Conservation (phyloP, 2,797 vertebrate species). For the Karalla daura region DNA sequence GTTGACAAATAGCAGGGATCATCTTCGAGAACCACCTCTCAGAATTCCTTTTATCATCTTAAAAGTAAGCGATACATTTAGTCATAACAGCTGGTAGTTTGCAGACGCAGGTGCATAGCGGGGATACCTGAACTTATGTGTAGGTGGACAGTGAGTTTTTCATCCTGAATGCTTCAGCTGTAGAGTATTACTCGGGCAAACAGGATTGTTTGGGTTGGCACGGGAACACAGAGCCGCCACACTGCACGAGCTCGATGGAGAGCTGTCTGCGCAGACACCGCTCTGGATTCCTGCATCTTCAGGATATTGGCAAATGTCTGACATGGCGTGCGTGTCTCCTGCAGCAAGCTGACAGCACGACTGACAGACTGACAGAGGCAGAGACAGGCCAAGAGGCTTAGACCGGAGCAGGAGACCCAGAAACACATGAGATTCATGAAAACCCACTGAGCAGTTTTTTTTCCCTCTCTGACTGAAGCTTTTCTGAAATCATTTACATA, state of each 20-base stretch:
- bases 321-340: constrained; percentile 51
- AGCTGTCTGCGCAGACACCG: constrained; percentile 16
- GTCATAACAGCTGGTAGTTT: not conserved
- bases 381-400: constrained; percentile 36
- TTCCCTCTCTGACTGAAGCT: constrained; percentile 42
- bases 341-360: constrained; percentile 25
- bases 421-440: constrained; percentile 38
- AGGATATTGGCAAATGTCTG: constrained; percentile 71
- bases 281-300: constrained; percentile 39
- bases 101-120: not conserved
- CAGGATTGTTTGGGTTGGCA: constrained; percentile 17
- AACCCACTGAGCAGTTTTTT: constrained; percentile 36
- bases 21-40: not conserved
- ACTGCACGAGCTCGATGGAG: constrained; percentile 5
- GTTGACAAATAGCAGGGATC: not conserved
- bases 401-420: constrained; percentile 19
- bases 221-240: constrained; percentile 1
- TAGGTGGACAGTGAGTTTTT: not conserved
- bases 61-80: not conserved
- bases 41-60: not conserved
- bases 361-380: not conserved
- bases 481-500: constrained; percentile 53
- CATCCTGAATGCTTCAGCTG: constrained; percentile 5
- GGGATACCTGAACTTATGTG: not conserved
- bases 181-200: not conserved